Evolutionary conservation across 1,140 invertebrate species (phyloP).

Genomic region (Thaumatotibia leucotreta): DNA sequence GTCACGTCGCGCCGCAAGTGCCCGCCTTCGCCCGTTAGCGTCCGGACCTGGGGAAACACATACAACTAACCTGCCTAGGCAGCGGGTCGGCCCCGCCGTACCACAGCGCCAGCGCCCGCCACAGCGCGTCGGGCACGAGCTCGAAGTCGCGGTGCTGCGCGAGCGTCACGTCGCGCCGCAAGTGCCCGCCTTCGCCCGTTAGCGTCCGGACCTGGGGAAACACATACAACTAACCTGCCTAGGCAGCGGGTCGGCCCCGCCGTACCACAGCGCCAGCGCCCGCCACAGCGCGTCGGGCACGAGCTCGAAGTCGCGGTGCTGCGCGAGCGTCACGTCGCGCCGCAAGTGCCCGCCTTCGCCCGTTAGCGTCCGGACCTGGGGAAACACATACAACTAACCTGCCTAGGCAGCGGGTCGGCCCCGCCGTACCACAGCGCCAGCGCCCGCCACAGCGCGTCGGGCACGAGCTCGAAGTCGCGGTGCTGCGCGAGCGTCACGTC

Average conservation of each 20-base stretch:
- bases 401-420: slow-evolving; percentile 86
- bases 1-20: no score
- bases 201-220: no score
- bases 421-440: slow-evolving; percentile 91
- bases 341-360: slow-evolving; percentile 90
- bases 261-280: slow-evolving; percentile 90
- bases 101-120: background rate
- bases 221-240: slow-evolving; percentile 86
- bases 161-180: no score
- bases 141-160: no score
- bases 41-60: no score
- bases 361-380: slow-evolving; percentile 82
- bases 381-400: no score
- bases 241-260: slow-evolving; percentile 87
- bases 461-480: slow-evolving; percentile 89
- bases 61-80: no score
- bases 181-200: no score
- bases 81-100: no score
- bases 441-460: slow-evolving; percentile 90
- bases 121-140: no score
- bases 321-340: slow-evolving; percentile 81
- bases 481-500: slow-evolving; percentile 83
- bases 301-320: slow-evolving; percentile 88
- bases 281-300: slow-evolving; percentile 91
- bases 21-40: no score